Percentiles rank a stretch among this genome's conserved stretches.
Evolutionary conservation across 2,113 vertebrate genomes (phyloP).

Genomic region (Podarcis muralis): DNA sequence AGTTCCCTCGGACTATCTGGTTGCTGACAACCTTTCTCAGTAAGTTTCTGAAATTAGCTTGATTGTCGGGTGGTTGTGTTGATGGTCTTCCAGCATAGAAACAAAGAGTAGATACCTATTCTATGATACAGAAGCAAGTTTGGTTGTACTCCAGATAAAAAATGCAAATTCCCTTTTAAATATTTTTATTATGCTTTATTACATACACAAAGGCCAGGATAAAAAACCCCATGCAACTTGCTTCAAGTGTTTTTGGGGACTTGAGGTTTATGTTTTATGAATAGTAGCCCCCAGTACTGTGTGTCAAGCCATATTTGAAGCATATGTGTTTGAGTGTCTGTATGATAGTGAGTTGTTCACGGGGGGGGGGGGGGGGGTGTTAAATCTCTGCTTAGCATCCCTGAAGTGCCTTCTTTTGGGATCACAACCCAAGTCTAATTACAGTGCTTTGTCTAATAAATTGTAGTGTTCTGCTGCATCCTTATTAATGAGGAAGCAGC

Average conservation of each 20-base stretch:
- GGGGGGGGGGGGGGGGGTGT: no score
- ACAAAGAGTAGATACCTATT: background rate
- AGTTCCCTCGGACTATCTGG: constrained; percentile 74
- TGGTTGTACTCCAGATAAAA: background rate
- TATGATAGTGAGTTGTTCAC: no score
- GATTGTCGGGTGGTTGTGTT: background rate
- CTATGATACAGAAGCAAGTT: background rate
- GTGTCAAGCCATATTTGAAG: background rate
- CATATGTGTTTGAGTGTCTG: background rate
- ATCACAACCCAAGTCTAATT: background rate
- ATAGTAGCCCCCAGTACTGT: background rate
- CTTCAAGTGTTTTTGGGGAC: background rate
- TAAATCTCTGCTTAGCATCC: background rate
- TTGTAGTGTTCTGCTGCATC: background rate
- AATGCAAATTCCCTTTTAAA: no score
- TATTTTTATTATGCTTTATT: background rate
- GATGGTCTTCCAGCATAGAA: background rate
- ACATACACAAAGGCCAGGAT: background rate
- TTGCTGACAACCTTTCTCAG: constrained; percentile 77
- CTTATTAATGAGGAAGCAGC: background rate
- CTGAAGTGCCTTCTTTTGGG: background rate
- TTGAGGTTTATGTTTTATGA: background rate
- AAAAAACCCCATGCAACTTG: background rate
- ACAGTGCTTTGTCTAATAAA: background rate
- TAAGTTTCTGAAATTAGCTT: constrained; percentile 72